These are phyloP conservation scores for Caloenas nicobarica DNA, from an alignment of 2,113 vertebrate genomes.

Conservation along the genomic window DNA sequence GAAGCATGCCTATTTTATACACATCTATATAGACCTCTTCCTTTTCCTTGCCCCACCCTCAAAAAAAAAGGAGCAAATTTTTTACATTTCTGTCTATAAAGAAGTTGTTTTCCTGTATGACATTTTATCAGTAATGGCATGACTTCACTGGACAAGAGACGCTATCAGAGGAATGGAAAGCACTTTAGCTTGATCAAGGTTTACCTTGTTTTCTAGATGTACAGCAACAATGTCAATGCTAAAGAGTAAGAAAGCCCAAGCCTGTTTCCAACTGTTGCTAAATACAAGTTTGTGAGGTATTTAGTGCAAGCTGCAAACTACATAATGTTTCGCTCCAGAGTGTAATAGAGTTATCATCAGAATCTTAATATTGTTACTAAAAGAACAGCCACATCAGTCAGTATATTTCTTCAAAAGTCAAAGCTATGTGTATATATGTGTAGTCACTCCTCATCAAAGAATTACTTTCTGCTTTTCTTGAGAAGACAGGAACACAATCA, in stretches of 20 bases:
- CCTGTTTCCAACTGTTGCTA: not conserved
- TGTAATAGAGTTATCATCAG: not conserved
- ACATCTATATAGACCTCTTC: not conserved
- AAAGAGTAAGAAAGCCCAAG: not conserved
- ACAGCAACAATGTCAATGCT: not conserved
- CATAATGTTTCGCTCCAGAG: not conserved
- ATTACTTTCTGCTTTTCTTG: not conserved
- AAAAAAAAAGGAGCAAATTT: not conserved
- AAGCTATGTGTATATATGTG: not conserved
- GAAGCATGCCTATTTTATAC: not conserved
- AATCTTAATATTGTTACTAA: not conserved
- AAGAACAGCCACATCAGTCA: not conserved
- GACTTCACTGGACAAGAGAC: not conserved
- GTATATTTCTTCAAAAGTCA: not conserved
- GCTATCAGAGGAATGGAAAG: not conserved
- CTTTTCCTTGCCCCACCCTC: not conserved
- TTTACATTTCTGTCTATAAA: not conserved
- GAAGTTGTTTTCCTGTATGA: not conserved
- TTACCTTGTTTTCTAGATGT: not conserved
- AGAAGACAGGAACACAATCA: not conserved
- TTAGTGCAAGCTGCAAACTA: not conserved
- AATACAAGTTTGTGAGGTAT: not conserved
- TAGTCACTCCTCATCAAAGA: not conserved
- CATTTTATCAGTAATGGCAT: not conserved
- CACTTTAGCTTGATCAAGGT: not conserved